Evolutionary conservation across 2,113 vertebrate genomes (phyloP).

Genomic region (Myrmophylax atrothorax): DNA sequence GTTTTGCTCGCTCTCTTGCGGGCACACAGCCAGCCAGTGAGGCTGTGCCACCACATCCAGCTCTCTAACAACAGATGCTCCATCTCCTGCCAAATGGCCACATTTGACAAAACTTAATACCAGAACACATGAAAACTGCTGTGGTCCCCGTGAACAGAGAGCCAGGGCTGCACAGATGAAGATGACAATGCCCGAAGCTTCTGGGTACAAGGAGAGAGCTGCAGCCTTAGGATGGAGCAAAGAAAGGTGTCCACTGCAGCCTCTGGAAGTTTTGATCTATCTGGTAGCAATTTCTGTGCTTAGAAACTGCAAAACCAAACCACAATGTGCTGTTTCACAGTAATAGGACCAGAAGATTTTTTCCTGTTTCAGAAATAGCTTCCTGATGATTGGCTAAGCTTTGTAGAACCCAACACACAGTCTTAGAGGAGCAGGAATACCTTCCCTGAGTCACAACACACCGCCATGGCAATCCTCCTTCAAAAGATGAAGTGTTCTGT

Average conservation of each 20-base stretch:
- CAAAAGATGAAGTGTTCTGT: rapidly evolving
- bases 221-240: background rate
- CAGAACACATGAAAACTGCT: background rate
- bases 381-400: background rate
- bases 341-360: background rate
- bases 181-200: background rate
- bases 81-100: background rate
- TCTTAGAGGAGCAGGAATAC: background rate
- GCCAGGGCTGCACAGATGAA: background rate
- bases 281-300: background rate
- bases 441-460: background rate
- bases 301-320: background rate
- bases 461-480: background rate
- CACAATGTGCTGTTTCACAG: rapidly evolving
- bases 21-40: background rate
- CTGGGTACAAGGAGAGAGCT: background rate
- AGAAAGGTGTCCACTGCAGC: background rate
- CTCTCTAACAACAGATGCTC: background rate
- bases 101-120: background rate
- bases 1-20: background rate
- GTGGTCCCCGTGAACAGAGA: background rate
- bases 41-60: background rate
- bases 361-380: background rate
- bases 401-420: background rate
- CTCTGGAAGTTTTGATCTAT: background rate